Evolutionary conservation across 1,140 invertebrate species (phyloP).

Genomic region (Globodera rostochiensis): DNA sequence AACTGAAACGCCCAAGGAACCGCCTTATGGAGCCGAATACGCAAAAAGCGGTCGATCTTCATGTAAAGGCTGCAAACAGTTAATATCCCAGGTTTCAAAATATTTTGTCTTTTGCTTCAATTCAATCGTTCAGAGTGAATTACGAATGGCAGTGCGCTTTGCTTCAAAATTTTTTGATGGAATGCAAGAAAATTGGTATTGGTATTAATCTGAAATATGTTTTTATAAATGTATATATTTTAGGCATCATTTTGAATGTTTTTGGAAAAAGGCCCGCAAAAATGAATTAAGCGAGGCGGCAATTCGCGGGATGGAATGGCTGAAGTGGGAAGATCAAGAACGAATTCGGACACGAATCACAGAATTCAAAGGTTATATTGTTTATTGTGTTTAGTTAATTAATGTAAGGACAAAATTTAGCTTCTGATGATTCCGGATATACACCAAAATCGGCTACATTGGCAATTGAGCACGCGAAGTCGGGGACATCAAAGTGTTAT

Average conservation of each 20-base stretch:
- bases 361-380: constrained; percentile 36
- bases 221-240: constrained; percentile 1
- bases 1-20: constrained; percentile 32
- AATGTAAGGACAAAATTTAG: constrained; percentile 7
- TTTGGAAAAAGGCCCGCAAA: constrained; percentile 67
- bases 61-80: constrained; percentile 83
- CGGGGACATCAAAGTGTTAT: constrained; percentile 75
- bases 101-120: neutral
- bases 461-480: constrained; percentile 66
- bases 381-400: neutral
- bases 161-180: constrained; percentile 53
- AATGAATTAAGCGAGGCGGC: constrained; percentile 54
- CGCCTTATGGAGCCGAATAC: constrained; percentile 74
- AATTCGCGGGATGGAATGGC: constrained; percentile 55
- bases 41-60: constrained; percentile 80
- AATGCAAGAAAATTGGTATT: constrained; percentile 57
- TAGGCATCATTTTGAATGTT: constrained; percentile 90
- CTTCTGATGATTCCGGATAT: constrained; percentile 24
- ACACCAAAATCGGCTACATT: constrained; percentile 27
- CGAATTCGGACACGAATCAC: constrained; percentile 45
- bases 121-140: constrained; percentile 37
- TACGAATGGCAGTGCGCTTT: constrained; percentile 50
- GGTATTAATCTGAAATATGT: neutral
- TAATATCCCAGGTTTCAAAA: constrained; percentile 76
- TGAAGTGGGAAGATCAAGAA: constrained; percentile 59